Evolutionary conservation across 2,113 vertebrate genomes (phyloP).

Genomic region (Otis tarda): DNA sequence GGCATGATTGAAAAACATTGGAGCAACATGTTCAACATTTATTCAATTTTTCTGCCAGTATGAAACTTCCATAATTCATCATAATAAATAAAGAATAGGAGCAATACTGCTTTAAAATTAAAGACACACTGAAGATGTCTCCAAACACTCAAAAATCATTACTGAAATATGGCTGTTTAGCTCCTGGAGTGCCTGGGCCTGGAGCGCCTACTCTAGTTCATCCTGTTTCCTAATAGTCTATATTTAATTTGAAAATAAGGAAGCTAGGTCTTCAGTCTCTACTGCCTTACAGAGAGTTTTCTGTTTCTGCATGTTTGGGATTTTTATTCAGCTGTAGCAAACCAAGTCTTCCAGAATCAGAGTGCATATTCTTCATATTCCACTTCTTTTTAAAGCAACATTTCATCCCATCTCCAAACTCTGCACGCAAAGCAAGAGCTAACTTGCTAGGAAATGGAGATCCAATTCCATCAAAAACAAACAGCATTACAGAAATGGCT

Average conservation of each 20-base stretch:
- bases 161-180: background rate
- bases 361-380: background rate
- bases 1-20: background rate
- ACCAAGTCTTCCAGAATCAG: background rate
- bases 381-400: background rate
- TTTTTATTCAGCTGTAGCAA: background rate
- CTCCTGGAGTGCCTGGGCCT: background rate
- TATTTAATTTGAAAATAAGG: background rate
- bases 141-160: background rate
- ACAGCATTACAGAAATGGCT: background rate
- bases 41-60: background rate
- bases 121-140: background rate
- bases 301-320: background rate
- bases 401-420: background rate
- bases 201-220: background rate
- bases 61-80: background rate
- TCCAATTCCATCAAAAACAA: background rate
- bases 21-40: background rate
- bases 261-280: background rate
- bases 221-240: background rate
- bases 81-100: background rate
- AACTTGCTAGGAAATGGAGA: background rate
- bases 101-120: background rate
- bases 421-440: background rate
- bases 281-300: background rate